phyloP scores from a whole-genome alignment of 92 coral and sea anemone genomes.

The Zoanthus sansibaricus region DNA sequence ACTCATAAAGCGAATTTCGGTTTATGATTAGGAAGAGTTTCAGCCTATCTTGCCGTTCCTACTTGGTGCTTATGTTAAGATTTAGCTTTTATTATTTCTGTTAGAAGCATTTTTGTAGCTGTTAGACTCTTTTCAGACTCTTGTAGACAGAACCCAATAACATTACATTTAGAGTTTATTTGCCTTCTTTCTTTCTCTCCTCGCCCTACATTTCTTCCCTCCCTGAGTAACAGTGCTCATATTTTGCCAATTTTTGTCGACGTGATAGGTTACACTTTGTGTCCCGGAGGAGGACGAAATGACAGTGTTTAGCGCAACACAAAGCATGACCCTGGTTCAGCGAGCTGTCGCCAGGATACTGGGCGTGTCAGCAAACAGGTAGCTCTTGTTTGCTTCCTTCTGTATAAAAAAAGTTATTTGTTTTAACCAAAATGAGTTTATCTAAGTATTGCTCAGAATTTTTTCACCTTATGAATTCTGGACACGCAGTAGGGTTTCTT shows the following conservation, averaged over 20 bases:
- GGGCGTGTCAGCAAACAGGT: conserved; percentile 42
- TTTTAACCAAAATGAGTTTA: not conserved
- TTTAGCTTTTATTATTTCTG: too few species aligned
- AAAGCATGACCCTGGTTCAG: conserved; percentile 46
- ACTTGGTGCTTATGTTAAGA: too few species aligned
- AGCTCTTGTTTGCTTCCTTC: not conserved
- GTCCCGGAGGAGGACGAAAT: conserved; percentile 65
- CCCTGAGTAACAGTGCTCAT: not conserved
- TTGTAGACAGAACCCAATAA: too few species aligned
- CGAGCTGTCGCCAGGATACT: conserved; percentile 47
- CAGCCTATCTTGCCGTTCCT: too few species aligned
- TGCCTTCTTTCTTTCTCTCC: too few species aligned
- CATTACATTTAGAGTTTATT: too few species aligned
- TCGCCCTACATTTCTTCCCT: not conserved
- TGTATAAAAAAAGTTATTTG: not conserved
- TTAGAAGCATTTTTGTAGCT: too few species aligned
- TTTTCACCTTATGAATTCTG: not conserved
- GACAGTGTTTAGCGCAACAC: conserved; percentile 65
- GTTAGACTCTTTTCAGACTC: too few species aligned
- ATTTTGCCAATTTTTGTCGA: not conserved
- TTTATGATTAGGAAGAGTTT: too few species aligned
- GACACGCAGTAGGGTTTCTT: too few species aligned
- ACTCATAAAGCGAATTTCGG: too few species aligned
- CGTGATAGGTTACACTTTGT: conserved; percentile 49
- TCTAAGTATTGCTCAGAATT: not conserved